These are phyloP conservation scores for Callionymus lyra DNA, from an alignment of 2,113 vertebrate genomes.

Conservation along the genomic window DNA sequence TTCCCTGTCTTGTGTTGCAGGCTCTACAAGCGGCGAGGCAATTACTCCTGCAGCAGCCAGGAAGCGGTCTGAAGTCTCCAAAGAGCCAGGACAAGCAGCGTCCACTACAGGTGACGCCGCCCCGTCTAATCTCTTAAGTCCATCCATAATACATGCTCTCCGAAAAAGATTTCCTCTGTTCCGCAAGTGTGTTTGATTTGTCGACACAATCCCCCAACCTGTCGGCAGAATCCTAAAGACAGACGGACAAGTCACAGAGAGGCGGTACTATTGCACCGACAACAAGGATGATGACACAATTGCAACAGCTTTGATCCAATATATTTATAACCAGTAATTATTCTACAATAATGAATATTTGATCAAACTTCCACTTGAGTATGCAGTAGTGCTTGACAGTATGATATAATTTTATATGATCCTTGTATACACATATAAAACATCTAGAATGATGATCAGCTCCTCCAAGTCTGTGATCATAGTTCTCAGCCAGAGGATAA, in stretches of 20 bases:
- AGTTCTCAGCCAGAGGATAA: too few relatives aligned
- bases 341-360: too few relatives aligned
- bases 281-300: too few relatives aligned
- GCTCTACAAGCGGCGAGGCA: slow-evolving; percentile 97
- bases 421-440: too few relatives aligned
- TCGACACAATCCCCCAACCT: slow-evolving; percentile 52
- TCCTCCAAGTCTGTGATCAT: too few relatives aligned
- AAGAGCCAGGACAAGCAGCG: slow-evolving; percentile 98
- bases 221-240: slow-evolving; percentile 56
- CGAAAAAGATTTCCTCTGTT: slow-evolving; percentile 66
- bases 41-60: slow-evolving; percentile 98
- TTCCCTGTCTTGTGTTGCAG: slow-evolving; percentile 63
- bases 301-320: too few relatives aligned
- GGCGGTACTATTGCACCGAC: slow-evolving; percentile 8
- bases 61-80: slow-evolving; percentile 97
- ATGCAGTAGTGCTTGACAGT: too few relatives aligned
- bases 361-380: too few relatives aligned
- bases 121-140: slow-evolving; percentile 65
- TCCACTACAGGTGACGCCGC: slow-evolving; percentile 90
- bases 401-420: too few relatives aligned
- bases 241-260: slow-evolving; percentile 19
- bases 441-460: too few relatives aligned
- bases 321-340: too few relatives aligned
- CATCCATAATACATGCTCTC: slow-evolving; percentile 63
- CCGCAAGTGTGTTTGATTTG: slow-evolving; percentile 68